Evolutionary conservation across 2,888 invertebrate genomes (phyloP).

Genomic region (Alloplasta piceator): DNA sequence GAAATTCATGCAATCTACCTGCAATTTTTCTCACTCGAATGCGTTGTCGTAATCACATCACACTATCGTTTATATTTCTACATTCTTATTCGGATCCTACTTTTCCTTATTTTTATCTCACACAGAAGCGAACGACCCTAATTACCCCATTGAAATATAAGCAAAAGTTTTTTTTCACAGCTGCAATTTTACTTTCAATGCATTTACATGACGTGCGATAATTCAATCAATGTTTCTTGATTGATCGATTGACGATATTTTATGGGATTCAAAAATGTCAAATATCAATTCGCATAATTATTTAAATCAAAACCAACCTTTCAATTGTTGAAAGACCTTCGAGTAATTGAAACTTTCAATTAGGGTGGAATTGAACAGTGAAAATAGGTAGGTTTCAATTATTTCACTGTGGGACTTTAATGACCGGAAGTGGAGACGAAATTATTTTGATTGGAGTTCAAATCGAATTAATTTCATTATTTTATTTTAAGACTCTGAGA

Average conservation of each 20-base stretch:
- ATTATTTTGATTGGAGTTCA: no score
- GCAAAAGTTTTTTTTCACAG: background rate
- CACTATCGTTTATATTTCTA: background rate
- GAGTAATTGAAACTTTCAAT: no score
- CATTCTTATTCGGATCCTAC: background rate
- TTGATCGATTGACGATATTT: background rate
- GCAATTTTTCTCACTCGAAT: background rate
- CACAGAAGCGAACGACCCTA: conserved; percentile 16
- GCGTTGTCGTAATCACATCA: conserved; percentile 16
- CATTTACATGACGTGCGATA: background rate
- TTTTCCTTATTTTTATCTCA: background rate
- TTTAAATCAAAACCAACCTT: no score
- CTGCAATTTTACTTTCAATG: background rate
- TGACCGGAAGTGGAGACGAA: no score
- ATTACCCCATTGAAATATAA: conserved; percentile 1
- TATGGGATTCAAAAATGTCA: no score
- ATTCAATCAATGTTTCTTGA: background rate
- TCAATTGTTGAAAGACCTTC: no score
- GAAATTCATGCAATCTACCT: conserved; percentile 30
- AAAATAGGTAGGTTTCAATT: no score
- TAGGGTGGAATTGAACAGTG: no score
- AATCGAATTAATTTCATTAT: no score
- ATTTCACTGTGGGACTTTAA: no score
- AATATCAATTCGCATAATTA: no score
- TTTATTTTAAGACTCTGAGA: no score